Evolutionary conservation across 2,797 vertebrate species (phyloP), one percentile per base, ranked within the genome.

Genomic region (Argya squamiceps): DNA sequence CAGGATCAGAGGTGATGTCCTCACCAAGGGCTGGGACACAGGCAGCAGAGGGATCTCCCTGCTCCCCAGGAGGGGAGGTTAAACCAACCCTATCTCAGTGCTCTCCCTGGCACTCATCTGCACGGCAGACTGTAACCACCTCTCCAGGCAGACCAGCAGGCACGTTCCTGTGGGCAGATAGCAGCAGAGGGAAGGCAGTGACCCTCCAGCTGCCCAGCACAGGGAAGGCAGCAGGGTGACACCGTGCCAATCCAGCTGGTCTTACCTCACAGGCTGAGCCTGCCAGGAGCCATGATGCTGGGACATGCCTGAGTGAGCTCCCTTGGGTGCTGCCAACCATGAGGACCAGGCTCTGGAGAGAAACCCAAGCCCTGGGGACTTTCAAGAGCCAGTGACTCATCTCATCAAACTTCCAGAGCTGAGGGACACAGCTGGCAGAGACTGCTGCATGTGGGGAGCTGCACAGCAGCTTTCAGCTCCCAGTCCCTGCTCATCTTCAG

Each of bases 191-290:
- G 71, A 64, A 59, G 46, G 47, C 68, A 58, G 65, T 4, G 5
- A 69, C 27, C 50, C 68, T 36, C 23, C 5, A 3, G 21, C 47
- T 62, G 55, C 60, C 55, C 55, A 36, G 59, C 65, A 30, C 50
- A 32, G 77, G n/a, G 49, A 27, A 30, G 30, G 78, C 56, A 65
- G 63, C 26, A 39, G 41, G 13, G 12, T 10, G 39, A 55, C 49
- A 11, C 23, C 0, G 0, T 6, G 24, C 16, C 2, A 4, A 5
- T 8, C 23, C 70, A 46, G 10, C 59, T 36, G 24, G 5, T 12
- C 32, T 44, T 10, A 27, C 13, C 47, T 44, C 20, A 19, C 36
- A 43, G 26, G 30, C 2, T 29, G 30, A 24, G 44, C 11, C 50
- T 29, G 46, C 37, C 41, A 23, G 43, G 37, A 67, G 56, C 52